Percentiles rank a stretch among this genome's conserved stretches.
These are phyloP conservation scores for Caenorhabditis sp. DNA, from an alignment of 2,888 invertebrate genomes.

Conservation along the genomic window DNA sequence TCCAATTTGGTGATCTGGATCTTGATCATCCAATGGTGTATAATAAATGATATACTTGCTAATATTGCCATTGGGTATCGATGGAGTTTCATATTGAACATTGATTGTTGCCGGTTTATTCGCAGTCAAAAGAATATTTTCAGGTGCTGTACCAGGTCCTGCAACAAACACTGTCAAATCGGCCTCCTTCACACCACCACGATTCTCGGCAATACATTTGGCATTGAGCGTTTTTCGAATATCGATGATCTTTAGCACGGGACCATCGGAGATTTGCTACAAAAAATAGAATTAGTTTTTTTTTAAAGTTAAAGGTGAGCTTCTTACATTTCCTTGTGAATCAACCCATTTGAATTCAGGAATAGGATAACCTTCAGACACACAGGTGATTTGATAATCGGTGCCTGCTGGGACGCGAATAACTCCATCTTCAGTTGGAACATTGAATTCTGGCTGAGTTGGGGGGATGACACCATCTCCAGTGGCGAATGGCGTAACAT, in stretches of 20 bases:
- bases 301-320: no score
- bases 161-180: constrained; percentile 65
- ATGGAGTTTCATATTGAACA: constrained; percentile 65
- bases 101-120: constrained; percentile 66
- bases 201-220: constrained; percentile 67
- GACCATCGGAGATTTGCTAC: constrained; percentile 61
- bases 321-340: constrained; percentile 63
- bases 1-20: constrained; percentile 63
- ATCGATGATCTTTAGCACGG: constrained; percentile 60
- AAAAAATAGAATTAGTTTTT: constrained; percentile 5
- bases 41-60: constrained; percentile 70
- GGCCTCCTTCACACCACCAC: constrained; percentile 63
- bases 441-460: constrained; percentile 63
- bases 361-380: constrained; percentile 65
- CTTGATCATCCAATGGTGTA: constrained; percentile 69
- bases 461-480: constrained; percentile 69
- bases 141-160: constrained; percentile 68
- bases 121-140: constrained; percentile 62
- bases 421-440: constrained; percentile 60
- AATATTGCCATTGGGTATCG: constrained; percentile 68
- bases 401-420: constrained; percentile 68
- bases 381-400: constrained; percentile 58
- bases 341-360: constrained; percentile 69
- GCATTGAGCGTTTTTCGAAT: constrained; percentile 56
- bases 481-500: constrained; percentile 57